Evolutionary conservation across 2,888 invertebrate species (phyloP).

Genomic region (Therioaphis trifolii): DNA sequence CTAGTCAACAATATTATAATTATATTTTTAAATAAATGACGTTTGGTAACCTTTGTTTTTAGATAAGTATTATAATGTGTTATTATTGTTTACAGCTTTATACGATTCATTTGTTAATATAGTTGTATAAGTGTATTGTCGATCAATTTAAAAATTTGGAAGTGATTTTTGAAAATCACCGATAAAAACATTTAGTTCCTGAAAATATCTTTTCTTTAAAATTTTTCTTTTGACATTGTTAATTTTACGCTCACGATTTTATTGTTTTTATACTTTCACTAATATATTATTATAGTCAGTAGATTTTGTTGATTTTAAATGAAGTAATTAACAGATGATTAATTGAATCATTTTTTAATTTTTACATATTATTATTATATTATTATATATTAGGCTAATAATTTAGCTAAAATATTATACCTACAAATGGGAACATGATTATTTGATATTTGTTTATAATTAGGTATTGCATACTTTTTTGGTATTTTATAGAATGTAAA

Average conservation of each 20-base stretch:
- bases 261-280: slow-evolving; percentile 53
- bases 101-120: slow-evolving; percentile 50
- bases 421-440: slow-evolving; percentile 52
- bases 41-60: slow-evolving; percentile 59
- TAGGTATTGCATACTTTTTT: slow-evolving; percentile 55
- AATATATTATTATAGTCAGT: slow-evolving; percentile 38
- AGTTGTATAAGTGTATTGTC: slow-evolving; percentile 53
- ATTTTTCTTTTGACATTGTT: slow-evolving; percentile 39
- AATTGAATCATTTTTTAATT: slow-evolving; percentile 53
- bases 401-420: slow-evolving; percentile 54
- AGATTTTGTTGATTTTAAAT: slow-evolving; percentile 44
- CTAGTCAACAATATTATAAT: slow-evolving; percentile 54
- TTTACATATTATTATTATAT: slow-evolving; percentile 49
- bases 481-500: slow-evolving; percentile 48
- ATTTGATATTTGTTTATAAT: slow-evolving; percentile 58
- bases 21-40: slow-evolving; percentile 59
- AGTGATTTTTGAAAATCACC: slow-evolving; percentile 5
- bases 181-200: slow-evolving; percentile 53
- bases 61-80: slow-evolving; percentile 46
- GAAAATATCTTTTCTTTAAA: slow-evolving; percentile 29
- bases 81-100: slow-evolving; percentile 60
- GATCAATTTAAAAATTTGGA: slow-evolving; percentile 33
- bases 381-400: slow-evolving; percentile 54
- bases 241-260: slow-evolving; percentile 57
- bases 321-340: slow-evolving; percentile 29